These are phyloP conservation scores for Sisor rabdophorus DNA, from an alignment of 2,113 vertebrate species.

Conservation along the genomic window DNA sequence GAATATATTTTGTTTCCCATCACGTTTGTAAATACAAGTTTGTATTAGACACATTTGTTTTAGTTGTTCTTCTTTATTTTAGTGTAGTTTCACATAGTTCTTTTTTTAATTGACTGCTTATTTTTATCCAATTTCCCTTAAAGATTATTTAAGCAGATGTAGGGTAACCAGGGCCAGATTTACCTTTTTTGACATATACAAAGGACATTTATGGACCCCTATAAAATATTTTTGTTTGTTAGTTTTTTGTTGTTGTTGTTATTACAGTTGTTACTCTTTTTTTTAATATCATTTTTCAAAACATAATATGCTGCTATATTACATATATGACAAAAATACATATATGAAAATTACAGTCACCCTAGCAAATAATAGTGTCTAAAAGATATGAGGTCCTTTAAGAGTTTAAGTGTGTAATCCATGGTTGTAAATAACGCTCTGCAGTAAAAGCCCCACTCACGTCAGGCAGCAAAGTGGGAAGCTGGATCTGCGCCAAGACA, in stretches of 20 bases:
- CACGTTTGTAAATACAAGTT: not conserved
- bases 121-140: not conserved
- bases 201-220: too few relatives aligned
- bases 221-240: too few relatives aligned
- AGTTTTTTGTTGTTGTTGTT: too few relatives aligned
- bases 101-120: not conserved
- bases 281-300: too few relatives aligned
- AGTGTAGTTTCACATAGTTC: not conserved
- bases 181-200: too few relatives aligned
- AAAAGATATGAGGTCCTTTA: not conserved
- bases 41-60: not conserved
- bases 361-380: not conserved
- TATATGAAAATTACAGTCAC: not conserved
- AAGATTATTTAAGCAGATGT: not conserved
- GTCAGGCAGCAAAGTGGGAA: conserved; percentile 21
- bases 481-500: conserved; percentile 33
- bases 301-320: not conserved
- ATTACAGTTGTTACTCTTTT: too few relatives aligned
- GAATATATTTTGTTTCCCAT: not conserved
- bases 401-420: not conserved
- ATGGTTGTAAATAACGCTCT: conserved; percentile 17
- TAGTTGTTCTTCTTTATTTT: not conserved
- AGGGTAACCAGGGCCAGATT: not conserved
- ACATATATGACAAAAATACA: not conserved
- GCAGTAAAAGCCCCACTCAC: conserved; percentile 30